These are phyloP conservation scores for Cremastinae sp. DNA, from an alignment of 2,888 invertebrate species.

Conservation along the genomic window DNA sequence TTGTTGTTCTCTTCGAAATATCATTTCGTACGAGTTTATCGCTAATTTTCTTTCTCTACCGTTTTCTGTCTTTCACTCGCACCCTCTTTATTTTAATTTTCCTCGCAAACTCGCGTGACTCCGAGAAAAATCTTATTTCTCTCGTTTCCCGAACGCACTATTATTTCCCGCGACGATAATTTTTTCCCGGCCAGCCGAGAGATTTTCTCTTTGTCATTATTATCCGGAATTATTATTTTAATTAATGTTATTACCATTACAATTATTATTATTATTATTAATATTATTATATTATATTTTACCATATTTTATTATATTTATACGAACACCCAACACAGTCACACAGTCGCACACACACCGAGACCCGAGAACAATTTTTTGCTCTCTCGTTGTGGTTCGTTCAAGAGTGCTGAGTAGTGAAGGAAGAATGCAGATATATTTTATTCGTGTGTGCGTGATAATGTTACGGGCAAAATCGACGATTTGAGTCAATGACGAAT, in stretches of 20 bases:
- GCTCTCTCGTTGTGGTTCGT: slow-evolving; percentile 30
- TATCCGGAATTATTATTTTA: slow-evolving; percentile 1
- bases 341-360: slow-evolving; percentile 2
- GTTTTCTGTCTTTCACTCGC: slow-evolving; percentile 1
- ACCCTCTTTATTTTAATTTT: slow-evolving; percentile 17
- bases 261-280: too few relatives aligned
- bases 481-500: too few relatives aligned
- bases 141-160: not conserved
- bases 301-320: not conserved
- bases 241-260: too few relatives aligned
- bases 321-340: not conserved
- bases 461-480: slow-evolving; percentile 15
- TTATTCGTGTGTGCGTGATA: not conserved
- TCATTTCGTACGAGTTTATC: slow-evolving; percentile 15
- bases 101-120: slow-evolving; percentile 23
- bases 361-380: slow-evolving; percentile 32
- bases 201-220: slow-evolving; percentile 28
- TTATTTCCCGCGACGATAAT: slow-evolving; percentile 22
- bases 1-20: too few relatives aligned
- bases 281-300: too few relatives aligned
- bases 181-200: slow-evolving; percentile 58
- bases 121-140: slow-evolving; percentile 26
- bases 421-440: too few relatives aligned
- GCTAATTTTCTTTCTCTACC: not conserved
- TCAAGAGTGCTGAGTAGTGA: slow-evolving; percentile 13